A percentile compares a stretch with the other conserved stretches of the same genome.
These are phyloP conservation scores for Drosophila diplacantha DNA, from an alignment of 2,888 invertebrate genomes.

Conservation along the genomic window DNA sequence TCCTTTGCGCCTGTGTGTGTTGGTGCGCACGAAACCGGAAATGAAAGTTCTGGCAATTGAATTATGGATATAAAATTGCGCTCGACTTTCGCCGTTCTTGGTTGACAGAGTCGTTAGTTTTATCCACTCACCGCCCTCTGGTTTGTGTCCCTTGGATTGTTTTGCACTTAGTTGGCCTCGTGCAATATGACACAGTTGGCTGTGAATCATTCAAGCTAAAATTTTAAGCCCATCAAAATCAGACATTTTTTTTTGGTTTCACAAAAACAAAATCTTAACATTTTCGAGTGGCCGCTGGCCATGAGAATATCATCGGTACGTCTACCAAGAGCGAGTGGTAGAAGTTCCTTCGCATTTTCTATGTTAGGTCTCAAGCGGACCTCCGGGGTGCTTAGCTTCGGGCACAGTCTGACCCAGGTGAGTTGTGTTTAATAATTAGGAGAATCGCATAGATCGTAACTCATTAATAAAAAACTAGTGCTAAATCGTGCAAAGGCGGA, in stretches of 20 bases:
- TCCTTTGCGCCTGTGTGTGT: constrained; percentile 13
- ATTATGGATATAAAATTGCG: constrained; percentile 53
- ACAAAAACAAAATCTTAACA: not conserved
- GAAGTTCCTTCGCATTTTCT: constrained; percentile 19
- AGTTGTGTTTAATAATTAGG: not conserved
- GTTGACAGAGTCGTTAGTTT: constrained; percentile 5
- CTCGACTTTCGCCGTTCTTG: constrained; percentile 27
- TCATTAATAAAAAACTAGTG: too few relatives aligned
- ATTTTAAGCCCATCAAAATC: constrained; percentile 16
- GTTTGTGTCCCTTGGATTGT: constrained; percentile 14
- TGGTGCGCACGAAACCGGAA: constrained; percentile 42
- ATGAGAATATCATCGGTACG: constrained; percentile 15
- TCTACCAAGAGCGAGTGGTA: constrained; percentile 21
- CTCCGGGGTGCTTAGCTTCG: constrained; percentile 22
- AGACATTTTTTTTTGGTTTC: not conserved
- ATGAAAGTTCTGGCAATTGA: constrained; percentile 55
- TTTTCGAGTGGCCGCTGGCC: constrained; percentile 2
- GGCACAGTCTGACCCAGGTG: constrained; percentile 23
- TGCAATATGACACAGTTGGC: constrained; percentile 13
- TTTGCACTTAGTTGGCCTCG: constrained; percentile 7
- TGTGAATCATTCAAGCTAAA: constrained; percentile 6
- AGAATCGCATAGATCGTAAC: not conserved
- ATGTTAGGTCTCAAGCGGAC: constrained; percentile 1
- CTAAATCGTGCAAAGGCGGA: not conserved
- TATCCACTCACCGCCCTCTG: not conserved